Base-by-base conservation (phyloP, 92 coral and sea anemone genomes). In the Epizoanthus stellaris region DNA sequence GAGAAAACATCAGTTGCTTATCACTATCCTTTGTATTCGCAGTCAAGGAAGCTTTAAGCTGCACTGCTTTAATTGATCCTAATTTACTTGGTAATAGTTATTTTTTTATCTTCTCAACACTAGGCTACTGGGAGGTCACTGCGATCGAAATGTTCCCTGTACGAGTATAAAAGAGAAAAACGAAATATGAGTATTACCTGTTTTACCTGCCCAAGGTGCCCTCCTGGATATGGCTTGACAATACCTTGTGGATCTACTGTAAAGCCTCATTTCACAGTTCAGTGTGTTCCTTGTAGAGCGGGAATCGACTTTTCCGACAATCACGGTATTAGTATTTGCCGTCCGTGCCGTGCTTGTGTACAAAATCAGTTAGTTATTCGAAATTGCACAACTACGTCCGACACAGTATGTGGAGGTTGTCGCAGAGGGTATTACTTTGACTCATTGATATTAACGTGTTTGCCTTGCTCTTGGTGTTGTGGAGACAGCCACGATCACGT, bases 241-340 rank as follows among this genome's bases (percentile, higher is more conserved):
- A 25, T 75, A 6, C 30, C 81, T 14, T 75, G 81, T 39, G 81
- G 81, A 13, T 49, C 66, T 12, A 57, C 52, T 45, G 81, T 75
- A 5, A 75, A 14, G 10, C 66, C 23, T 5, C 2, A 36, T 11
- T 56, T 25, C 1, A 39, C 47, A 25, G 25, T 75, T 36, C 4
- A 7, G 0, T 75, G 81, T 57, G 25, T 75, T 13, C 21, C 47
- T 39, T 75, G 81, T 25, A 11, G 5, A 1, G 15, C 67, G 3
- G 81, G 81, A 75, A 15, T 12, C 4, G 36, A 60, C 14, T 75
- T 25, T 54, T 75, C 80, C 13, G 58, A n/a, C 21, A 52, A 17
- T 15, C 13, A 13, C 10, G 57, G 66, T 0, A 12, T 65, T 5
- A 75, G 52, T 42, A 49, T 11, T 5, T 75, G 81, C 45, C 11